A percentile compares a stretch with the other conserved stretches of the same genome.
phyloP scores from a whole-genome alignment of 2,113 vertebrate species.

The Herpailurus yagouaroundi region DNA sequence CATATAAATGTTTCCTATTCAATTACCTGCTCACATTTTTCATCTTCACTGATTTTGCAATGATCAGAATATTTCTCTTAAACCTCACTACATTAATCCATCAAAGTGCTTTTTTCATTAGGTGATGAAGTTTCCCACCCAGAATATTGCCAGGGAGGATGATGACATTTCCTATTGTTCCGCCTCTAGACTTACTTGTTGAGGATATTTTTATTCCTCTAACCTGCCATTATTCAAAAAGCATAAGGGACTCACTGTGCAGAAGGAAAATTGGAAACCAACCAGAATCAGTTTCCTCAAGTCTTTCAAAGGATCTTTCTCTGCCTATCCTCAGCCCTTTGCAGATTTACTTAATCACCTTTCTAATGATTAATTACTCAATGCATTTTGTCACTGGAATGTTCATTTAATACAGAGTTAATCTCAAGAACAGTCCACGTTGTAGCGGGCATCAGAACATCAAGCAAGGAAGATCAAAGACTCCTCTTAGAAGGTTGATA shows the following conservation, averaged over 20 bases:
- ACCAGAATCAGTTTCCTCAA: neutral
- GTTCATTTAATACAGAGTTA: conserved; percentile 33
- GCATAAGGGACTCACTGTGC: neutral
- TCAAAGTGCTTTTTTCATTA: conserved; percentile 77
- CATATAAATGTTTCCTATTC: conserved; percentile 72
- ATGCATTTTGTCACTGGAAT: neutral
- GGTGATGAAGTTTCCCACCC: conserved; percentile 51
- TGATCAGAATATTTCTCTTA: conserved; percentile 72
- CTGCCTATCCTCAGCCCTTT: neutral
- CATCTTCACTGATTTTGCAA: conserved; percentile 71
- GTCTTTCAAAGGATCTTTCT: conserved; percentile 42
- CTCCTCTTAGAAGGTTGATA: neutral
- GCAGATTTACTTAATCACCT: conserved; percentile 29
- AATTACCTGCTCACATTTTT: conserved; percentile 76
- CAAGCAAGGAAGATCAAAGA: neutral
- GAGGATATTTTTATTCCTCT: conserved; percentile 32
- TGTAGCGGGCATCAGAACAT: neutral
- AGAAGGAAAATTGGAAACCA: conserved; percentile 47
- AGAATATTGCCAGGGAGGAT: conserved; percentile 55
- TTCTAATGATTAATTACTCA: neutral
- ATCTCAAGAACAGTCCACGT: neutral
- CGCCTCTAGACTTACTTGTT: neutral
- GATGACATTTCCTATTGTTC: conserved; percentile 44
- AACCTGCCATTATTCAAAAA: conserved; percentile 21
- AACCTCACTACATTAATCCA: conserved; percentile 52